Evolutionary conservation across 2,113 vertebrate species (phyloP).

Genomic region (Picathartes gymnocephalus): DNA sequence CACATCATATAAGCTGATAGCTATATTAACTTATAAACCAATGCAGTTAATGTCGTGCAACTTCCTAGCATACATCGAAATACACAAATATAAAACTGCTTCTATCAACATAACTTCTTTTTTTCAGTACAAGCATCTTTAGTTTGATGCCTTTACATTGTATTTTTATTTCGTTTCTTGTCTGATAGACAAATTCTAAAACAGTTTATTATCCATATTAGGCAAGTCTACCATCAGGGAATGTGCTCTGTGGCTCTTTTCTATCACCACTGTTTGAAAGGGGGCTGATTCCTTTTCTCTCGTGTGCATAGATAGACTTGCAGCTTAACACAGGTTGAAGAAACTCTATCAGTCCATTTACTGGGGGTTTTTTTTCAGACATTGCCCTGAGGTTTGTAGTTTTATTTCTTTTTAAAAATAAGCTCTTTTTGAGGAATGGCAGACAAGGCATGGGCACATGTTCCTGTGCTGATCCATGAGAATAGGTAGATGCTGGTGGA

Average conservation of each 20-base stretch:
- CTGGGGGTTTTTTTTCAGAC: neutral
- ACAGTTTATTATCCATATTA: neutral
- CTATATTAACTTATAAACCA: neutral
- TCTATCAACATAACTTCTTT: neutral
- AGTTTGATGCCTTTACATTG: neutral
- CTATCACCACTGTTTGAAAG: neutral
- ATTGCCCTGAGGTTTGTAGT: neutral
- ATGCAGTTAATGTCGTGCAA: neutral
- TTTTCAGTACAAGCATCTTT: neutral
- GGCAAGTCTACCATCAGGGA: neutral
- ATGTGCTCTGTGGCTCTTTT: neutral
- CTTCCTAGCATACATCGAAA: neutral
- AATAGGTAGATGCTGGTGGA: accelerated
- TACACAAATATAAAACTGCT: neutral
- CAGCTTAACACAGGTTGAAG: neutral
- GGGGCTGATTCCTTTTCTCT: neutral
- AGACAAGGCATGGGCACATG: neutral
- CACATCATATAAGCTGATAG: neutral
- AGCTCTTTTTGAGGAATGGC: neutral
- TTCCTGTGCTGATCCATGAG: neutral
- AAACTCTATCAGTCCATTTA: neutral
- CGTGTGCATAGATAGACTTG: neutral
- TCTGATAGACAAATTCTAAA: neutral
- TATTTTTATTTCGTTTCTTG: neutral
- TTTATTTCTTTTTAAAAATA: neutral